Evolutionary conservation across 2,888 invertebrate genomes (phyloP).

Genomic region (Dorcus hopei): DNA sequence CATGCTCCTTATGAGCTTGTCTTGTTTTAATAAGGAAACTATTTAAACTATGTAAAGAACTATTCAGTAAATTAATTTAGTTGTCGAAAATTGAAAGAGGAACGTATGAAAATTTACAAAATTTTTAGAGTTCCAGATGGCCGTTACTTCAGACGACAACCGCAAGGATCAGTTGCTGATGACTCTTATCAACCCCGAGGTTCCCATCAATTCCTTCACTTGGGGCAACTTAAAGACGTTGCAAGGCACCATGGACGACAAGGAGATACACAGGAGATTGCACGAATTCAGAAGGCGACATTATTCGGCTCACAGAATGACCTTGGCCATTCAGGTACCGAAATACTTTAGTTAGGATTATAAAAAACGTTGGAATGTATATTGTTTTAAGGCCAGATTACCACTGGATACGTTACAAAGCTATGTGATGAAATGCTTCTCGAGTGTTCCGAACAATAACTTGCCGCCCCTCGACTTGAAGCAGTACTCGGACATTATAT

Average conservation of each 20-base stretch:
- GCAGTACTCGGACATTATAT: slow-evolving; percentile 53
- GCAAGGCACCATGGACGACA: slow-evolving; percentile 64
- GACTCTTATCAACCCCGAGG: slow-evolving; percentile 62
- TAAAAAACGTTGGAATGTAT: background rate
- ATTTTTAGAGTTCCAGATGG: slow-evolving; percentile 74
- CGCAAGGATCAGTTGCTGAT: slow-evolving; percentile 76
- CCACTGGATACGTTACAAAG: slow-evolving; percentile 63
- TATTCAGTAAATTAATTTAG: too few relatives aligned
- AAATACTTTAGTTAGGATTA: background rate
- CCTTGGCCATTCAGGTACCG: slow-evolving; percentile 70
- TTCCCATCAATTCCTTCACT: slow-evolving; percentile 76
- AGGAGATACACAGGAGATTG: slow-evolving; percentile 64
- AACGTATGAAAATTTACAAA: background rate
- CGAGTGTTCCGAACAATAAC: slow-evolving; percentile 65
- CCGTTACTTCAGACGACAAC: slow-evolving; percentile 68
- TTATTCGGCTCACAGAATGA: slow-evolving; percentile 88
- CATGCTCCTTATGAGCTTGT: too few relatives aligned
- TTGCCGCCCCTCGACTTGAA: slow-evolving; percentile 62
- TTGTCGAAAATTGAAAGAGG: too few relatives aligned
- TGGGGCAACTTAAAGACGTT: slow-evolving; percentile 83
- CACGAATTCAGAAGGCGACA: slow-evolving; percentile 73
- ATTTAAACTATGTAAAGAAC: too few relatives aligned
- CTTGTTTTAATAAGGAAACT: too few relatives aligned
- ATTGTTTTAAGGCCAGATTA: slow-evolving; percentile 53
- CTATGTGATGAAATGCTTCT: slow-evolving; percentile 64